phyloP scores from a whole-genome alignment of 2,113 vertebrate species.

The cattle (Bos taurus) region DNA sequence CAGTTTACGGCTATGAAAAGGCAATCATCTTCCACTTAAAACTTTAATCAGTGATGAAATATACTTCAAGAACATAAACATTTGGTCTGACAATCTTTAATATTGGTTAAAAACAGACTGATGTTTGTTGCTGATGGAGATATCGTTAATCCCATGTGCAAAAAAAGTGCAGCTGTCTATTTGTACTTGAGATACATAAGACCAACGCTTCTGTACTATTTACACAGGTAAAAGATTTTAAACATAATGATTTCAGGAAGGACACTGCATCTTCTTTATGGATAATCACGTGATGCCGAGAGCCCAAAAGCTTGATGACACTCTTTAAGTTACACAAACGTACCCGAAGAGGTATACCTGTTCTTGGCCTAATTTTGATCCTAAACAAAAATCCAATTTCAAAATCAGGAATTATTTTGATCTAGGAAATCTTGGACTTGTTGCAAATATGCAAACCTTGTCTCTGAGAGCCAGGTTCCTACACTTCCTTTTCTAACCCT shows the following conservation, averaged over 20 bases:
- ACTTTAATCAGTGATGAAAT: slow-evolving; percentile 74
- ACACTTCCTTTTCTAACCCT: neutral
- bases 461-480: neutral
- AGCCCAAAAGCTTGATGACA: slow-evolving; percentile 18
- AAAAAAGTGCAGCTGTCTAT: slow-evolving; percentile 62
- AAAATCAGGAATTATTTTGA: slow-evolving; percentile 25
- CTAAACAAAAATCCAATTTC: slow-evolving; percentile 40
- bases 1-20: slow-evolving; percentile 64
- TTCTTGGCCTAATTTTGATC: slow-evolving; percentile 29
- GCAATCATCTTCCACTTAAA: slow-evolving; percentile 72
- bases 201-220: slow-evolving; percentile 76
- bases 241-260: slow-evolving; percentile 58
- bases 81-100: slow-evolving; percentile 74
- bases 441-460: neutral
- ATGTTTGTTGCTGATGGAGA: slow-evolving; percentile 41
- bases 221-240: slow-evolving; percentile 74
- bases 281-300: neutral
- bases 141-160: slow-evolving; percentile 65
- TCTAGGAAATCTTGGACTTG: slow-evolving; percentile 8
- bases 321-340: slow-evolving; percentile 44
- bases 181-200: slow-evolving; percentile 71
- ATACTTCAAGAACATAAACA: slow-evolving; percentile 74
- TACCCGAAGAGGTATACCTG: neutral
- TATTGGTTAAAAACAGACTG: slow-evolving; percentile 54
- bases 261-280: slow-evolving; percentile 33